Evolutionary conservation across 2,888 invertebrate genomes (phyloP), one percentile per base, ranked within the genome.

Genomic region (Hirtodrosophila cameraria): DNA sequence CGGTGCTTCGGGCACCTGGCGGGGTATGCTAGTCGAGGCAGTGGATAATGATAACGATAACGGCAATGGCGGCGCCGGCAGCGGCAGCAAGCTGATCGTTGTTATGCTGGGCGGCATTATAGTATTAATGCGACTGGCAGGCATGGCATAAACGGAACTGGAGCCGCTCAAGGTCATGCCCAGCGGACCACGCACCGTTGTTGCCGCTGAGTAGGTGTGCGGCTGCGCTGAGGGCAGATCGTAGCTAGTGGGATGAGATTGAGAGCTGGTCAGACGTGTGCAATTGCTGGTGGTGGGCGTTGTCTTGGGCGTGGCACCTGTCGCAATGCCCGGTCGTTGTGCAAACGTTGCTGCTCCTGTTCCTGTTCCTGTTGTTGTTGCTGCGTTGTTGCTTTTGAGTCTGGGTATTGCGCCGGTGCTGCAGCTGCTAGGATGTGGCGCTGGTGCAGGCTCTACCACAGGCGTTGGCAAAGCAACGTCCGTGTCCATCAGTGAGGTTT

Each of bases 401-500:
- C 79, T 54, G 7, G 82, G 73, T 53, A 70, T 72, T 16, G 64
- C 73, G 9, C 67, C 66, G 5, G 67, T 69, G 63, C 71, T 69
- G 66, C 66, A 65, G 55, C 68, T 77, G 42, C 50, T 65, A 7
- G 63, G 57, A 50, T 67, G 30, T 7, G 75, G 41, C 49, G 61
- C 36, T 27, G 46, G 5, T 20, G 23, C 39, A 67, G 75, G 41
- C 49, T 60, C 36, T 27, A 41, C 7, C 27, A 20, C 39, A 67
- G 59, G 16, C 20, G 65, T 59, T 36, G 53, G 23, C 27, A 43
- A 13, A 11, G 25, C 53, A 28, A 30, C 31, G 13, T 57, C 31
- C 9, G 75, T 49, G 50, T 88, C 84, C 75, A 90, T 88, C 46
- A 91, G 70, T 42, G 90, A 90, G 38, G 91, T 91, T 76, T 90